Percentiles rank a stretch among this genome's conserved stretches.
Evolutionary conservation across 2,888 invertebrate genomes (phyloP).

Genomic region (Noctua janthina): DNA sequence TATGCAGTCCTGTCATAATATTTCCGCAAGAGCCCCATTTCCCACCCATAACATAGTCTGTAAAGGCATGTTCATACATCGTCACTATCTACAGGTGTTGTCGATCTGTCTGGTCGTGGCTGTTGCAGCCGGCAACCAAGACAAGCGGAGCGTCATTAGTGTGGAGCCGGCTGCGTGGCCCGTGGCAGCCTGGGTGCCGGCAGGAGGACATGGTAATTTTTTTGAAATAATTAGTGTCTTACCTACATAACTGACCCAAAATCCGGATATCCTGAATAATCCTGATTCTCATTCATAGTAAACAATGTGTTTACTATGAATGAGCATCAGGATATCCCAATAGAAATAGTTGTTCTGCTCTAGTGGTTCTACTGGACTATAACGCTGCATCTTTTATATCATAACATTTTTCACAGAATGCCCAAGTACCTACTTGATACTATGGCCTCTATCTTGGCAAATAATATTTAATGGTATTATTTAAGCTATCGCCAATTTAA

Average conservation of each 20-base stretch:
- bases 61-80: slow-evolving; percentile 24
- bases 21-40: background rate
- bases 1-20: background rate
- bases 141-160: slow-evolving; percentile 80
- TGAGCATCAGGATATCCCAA: too few relatives aligned
- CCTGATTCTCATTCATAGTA: too few relatives aligned
- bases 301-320: background rate
- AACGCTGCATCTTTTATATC: background rate
- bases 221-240: background rate
- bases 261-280: background rate
- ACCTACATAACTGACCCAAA: background rate
- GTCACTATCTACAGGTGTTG: slow-evolving; percentile 53
- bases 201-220: slow-evolving; percentile 69
- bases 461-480: too few relatives aligned
- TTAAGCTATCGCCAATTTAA: too few relatives aligned
- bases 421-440: background rate
- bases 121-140: slow-evolving; percentile 67
- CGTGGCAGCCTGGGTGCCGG: slow-evolving; percentile 68
- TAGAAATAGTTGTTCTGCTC: background rate
- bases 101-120: slow-evolving; percentile 65
- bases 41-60: background rate
- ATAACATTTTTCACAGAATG: background rate
- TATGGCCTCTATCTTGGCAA: too few relatives aligned
- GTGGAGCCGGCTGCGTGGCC: slow-evolving; percentile 72
- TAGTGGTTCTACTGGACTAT: background rate